These are phyloP conservation scores for Scelioninae gen. 2 DNA, from an alignment of 2,888 invertebrate genomes.

Conservation along the genomic window DNA sequence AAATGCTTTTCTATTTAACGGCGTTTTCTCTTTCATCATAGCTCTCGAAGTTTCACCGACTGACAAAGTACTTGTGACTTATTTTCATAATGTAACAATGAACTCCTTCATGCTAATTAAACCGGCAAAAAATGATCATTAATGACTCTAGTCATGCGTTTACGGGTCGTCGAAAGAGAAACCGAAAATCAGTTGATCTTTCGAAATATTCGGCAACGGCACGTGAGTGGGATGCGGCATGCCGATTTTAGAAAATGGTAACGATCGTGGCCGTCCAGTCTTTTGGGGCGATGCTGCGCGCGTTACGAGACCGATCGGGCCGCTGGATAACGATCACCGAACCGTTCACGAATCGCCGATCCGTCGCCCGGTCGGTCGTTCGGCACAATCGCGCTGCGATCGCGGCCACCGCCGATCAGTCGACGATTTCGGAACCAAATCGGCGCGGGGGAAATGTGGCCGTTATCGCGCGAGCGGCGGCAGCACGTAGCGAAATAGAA, in stretches of 20 bases:
- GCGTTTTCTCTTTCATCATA: conserved; percentile 48
- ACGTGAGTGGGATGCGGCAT: conserved; percentile 43
- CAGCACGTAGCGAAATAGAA: too few species aligned
- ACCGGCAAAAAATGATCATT: conserved; percentile 24
- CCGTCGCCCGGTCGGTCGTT: background rate
- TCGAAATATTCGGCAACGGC: conserved; percentile 46
- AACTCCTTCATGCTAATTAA: conserved; percentile 34
- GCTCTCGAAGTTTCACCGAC: conserved; percentile 46
- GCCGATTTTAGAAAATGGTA: conserved; percentile 19
- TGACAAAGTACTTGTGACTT: conserved; percentile 23
- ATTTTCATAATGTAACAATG: conserved; percentile 31
- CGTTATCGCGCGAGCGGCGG: too few species aligned
- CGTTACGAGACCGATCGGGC: conserved; percentile 2
- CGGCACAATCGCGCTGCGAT: background rate
- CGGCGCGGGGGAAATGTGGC: background rate
- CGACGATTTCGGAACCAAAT: background rate
- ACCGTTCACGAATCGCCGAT: conserved; percentile 7
- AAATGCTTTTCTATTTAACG: conserved; percentile 36
- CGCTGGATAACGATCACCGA: conserved; percentile 17
- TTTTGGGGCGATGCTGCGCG: conserved; percentile 31
- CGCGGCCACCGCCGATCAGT: background rate
- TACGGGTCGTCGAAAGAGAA: conserved; percentile 43
- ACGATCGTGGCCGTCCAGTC: conserved; percentile 17
- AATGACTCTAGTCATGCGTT: conserved; percentile 12
- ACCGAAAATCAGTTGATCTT: conserved; percentile 40